Base-by-base conservation (phyloP, 35 echinoderm and acorn worm genomes). In the Heliocidaris erythrogramma region DNA sequence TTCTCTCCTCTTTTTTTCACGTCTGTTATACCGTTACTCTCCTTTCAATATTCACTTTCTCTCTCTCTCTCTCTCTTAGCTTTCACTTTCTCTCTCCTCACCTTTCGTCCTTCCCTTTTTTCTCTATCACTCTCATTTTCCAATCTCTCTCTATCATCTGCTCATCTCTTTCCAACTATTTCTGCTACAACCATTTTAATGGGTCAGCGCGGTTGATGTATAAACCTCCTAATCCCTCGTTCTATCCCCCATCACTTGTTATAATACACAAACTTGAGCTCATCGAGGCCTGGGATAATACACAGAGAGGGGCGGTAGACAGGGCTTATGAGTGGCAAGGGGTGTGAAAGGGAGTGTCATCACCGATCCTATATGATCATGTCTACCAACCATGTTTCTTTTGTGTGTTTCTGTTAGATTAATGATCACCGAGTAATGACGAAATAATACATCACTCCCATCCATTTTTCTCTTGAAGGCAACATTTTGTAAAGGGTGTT, bases 191-290 rank as follows among this genome's bases (percentile, higher is more conserved):
- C 50, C 91, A 59, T 59, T 92, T 92, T 92, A 92, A 49, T 92
- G 91, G 91, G 91, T 92, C 91, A 92, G 47, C 91, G 49, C 27
- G 91, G 91, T 29, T 59, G 48, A 59, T 59, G 49, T 59, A 49
- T 49, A 92, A 92, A 49, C 91, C 91, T 32, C 91, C 91, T 92
- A 92, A 92, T 92, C 91, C 91, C 91, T 13, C 47, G 49, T 92
- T 92, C 49, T 50, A 50, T 50, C 50, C 91, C 91, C 91, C 91
- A 89, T 92, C 91, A 92, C 91, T 92, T 92, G 49, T 92, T 92
- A 92, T 92, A 92, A 92, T 92, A 92, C 91, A 92, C 91, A 92
- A 92, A 92, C 91, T 59, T 92, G 50, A 92, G 91, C 91, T 59
- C 87, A 32, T 49, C 49, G 50, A 92, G 91, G 48, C 49, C 91